Base-by-base conservation (phyloP, 2,888 invertebrate genomes). In the Pycnomerus fuliginosus region DNA sequence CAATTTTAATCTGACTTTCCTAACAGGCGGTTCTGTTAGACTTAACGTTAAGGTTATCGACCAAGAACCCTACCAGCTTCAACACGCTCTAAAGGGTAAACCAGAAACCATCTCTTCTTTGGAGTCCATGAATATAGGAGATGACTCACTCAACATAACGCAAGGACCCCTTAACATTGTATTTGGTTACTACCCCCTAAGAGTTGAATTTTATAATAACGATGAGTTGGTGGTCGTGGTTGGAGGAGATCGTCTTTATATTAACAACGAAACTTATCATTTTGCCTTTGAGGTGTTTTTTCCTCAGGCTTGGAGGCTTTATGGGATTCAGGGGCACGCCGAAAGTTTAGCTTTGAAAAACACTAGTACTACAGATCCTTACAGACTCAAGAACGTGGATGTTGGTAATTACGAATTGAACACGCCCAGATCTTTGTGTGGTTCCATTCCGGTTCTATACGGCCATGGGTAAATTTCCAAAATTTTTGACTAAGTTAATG, bases 371-470 rank as follows among this genome's bases (percentile, higher is more conserved):
- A 80, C 80, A 10, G 93, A 95, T 55, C 95, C 95, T 0, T 95
- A 94, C 71, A 80, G 96, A 0, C 72, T 96, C 11, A 95, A 87
- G 72, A 96, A 96, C 71, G 71, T 95, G 65, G 96, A 97, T 71
- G 94, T 96, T n/a, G 96, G 95, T 68, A 95, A 96, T 67, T 97
- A 93, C 65, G 90, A 96, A 58, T 67, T 92, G 5, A 82, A 92
- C 60, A 91, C 86, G 58, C 83, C 84, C 24, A 96, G 96, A 95
- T 27, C 43, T 11, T 2, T 44, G 7, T 46, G 44, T 37, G 46
- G 46, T 12, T 30, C 93, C 0, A 79, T 96, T 10, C 96, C 97
- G 0, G 86, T 95, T 33, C 77, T 97, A 66, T 83, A 94, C 54
- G 91, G 92, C 4, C 95, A 94, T 65, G 87, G 87, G 85, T 87